Base-by-base conservation (phyloP, 2,797 vertebrate genomes). In the Luscinia luscinia region DNA sequence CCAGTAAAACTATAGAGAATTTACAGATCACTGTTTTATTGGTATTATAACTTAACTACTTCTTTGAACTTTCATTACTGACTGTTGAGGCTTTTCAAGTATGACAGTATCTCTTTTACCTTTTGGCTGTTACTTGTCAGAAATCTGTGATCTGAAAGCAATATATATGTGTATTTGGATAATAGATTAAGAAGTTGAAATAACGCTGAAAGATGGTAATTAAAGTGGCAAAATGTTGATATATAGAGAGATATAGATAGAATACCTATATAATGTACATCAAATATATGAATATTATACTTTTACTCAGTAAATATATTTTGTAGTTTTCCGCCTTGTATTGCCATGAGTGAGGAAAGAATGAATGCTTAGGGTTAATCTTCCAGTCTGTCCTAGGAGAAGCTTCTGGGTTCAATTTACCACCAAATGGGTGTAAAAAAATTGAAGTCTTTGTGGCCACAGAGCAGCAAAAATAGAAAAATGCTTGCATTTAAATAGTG, bases 21-120 rank as follows among this genome's bases (percentile, higher is more conserved):
- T 97, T 96, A 94, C 80, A 94, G 89, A 91, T 91, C 41, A 8
- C 58, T 80, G 21, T 89, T 98, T 96, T 93, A 96, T 90, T 96
- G 82, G 46, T 63, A 26, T 82, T 87, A 78, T 92, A 97, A 94
- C 86, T 94, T 90, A 67, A 73, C 41, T 45, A 59, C n/a, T 84
- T 76, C 89, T 95, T 91, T 84, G 90, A 95, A 96, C 61, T 79
- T 94, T 93, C 62, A 68, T 84, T 97, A 61, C 72, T 78, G 41
- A 45, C 51, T 94, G 70, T 67, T 88, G 36, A 95, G 80, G 61
- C 43, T 69, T 95, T 96, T 94, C 82, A 90, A 91, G 87, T 51
- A 86, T 84, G 49, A 59, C 62, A 84, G 57, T 59, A 78, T 89
- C 88, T 95, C 48, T 95, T 94, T 96, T 62, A 76, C 13, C 52